Conservation (phyloP, 2,888 invertebrate genomes). For the Zaprionus obscuricornis region DNA sequence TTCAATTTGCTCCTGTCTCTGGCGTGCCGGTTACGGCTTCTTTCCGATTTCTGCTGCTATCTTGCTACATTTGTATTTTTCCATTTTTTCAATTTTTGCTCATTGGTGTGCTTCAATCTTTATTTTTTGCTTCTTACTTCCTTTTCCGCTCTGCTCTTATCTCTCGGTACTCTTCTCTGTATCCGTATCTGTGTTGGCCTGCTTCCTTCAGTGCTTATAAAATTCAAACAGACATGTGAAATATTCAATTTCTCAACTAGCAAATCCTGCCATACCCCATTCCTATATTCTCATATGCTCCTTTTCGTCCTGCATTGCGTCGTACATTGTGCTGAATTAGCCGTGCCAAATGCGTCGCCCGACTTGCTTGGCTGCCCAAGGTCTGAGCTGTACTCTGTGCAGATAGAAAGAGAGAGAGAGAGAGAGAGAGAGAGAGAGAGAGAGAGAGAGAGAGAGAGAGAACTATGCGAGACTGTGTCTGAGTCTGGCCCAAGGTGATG, state of each 20-base stretch:
- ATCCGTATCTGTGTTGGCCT: too few relatives aligned
- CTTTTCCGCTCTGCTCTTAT: conserved; percentile 48
- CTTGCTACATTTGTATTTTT: too few relatives aligned
- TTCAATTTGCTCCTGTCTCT: conserved; percentile 66
- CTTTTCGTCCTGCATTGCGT: conserved; percentile 40
- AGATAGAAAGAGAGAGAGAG: too few relatives aligned
- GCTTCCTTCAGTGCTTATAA: conserved; percentile 51
- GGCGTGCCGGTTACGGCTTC: conserved; percentile 51
- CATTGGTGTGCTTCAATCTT: conserved; percentile 6
- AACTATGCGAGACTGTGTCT: background rate
- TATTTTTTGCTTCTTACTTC: conserved; percentile 36
- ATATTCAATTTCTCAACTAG: conserved; percentile 69
- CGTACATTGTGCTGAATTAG: conserved; percentile 58
- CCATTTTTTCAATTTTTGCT: too few relatives aligned
- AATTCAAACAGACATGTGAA: conserved; percentile 70
- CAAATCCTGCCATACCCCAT: conserved; percentile 38
- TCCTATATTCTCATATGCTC: background rate
- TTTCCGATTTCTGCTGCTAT: conserved; percentile 10
- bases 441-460: too few relatives aligned
- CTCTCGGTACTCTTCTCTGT: too few relatives aligned
- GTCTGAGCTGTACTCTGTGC: background rate
- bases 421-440: too few relatives aligned
- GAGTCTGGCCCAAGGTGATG: conserved; percentile 37
- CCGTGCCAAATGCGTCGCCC: conserved; percentile 56
- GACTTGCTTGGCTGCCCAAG: conserved; percentile 35